Evolutionary conservation across 1,140 invertebrate species (phyloP).

Genomic region (Polypedilum vanderplanki): DNA sequence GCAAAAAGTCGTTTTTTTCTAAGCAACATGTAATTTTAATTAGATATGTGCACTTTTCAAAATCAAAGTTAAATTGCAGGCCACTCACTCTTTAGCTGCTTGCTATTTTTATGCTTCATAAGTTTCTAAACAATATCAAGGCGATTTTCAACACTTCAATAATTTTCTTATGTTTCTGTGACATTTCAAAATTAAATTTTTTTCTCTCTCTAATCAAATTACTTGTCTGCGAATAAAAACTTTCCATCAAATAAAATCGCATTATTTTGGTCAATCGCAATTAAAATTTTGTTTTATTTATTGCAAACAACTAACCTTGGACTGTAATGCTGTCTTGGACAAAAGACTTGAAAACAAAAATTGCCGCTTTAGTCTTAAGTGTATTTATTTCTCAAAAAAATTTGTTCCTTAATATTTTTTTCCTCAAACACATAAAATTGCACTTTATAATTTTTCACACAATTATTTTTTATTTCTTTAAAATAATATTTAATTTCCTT

Average conservation of each 20-base stretch:
- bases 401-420: neutral
- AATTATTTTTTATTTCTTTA: too few species aligned
- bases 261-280: neutral
- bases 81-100: neutral
- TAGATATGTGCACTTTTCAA: slow-evolving; percentile 13
- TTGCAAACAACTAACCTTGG: slow-evolving; percentile 8
- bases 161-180: neutral
- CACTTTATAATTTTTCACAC: neutral
- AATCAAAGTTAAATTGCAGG: neutral
- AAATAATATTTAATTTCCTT: neutral
- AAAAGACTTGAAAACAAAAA: neutral
- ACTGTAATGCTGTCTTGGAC: neutral
- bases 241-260: neutral
- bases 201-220: neutral
- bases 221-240: too few species aligned
- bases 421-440: neutral
- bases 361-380: neutral
- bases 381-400: neutral
- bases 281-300: slow-evolving; percentile 14
- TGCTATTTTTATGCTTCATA: slow-evolving; percentile 1
- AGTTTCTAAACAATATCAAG: slow-evolving; percentile 4
- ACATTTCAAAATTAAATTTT: neutral
- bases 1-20: neutral
- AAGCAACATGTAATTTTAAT: neutral
- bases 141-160: neutral